Base-by-base conservation (phyloP, 2,113 vertebrate species). In the Tragelaphus imberbis region DNA sequence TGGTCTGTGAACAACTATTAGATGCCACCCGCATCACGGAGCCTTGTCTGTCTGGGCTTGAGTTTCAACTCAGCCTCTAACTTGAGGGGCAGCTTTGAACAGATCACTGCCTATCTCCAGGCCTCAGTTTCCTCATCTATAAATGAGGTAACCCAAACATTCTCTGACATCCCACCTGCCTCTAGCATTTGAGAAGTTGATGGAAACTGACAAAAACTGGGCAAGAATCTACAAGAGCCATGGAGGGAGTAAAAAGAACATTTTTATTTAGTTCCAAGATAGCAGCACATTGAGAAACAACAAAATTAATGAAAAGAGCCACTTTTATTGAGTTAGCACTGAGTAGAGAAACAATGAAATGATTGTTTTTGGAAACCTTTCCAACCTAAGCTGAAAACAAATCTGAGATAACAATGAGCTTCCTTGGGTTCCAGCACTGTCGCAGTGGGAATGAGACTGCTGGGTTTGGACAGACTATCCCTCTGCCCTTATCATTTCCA, bases 301-400 rank as follows among this genome's bases (percentile, higher is more conserved):
- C 13, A 3, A 87, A 84, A 97, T 97, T 95, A 97, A 97, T 98
- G 92, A 97, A 95, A 97, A 94, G 91, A 94, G 91, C 84, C 65
- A 28, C 89, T 97, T 97, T 94, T 97, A 91, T 59, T 92, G 93
- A 97, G 95, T 97, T 97, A 95, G 87, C 86, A 47, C 79, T 80
- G 58, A 97, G 96, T 36, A 95, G 59, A 58, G 88, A 96, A 94
- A 97, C 77, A 87, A 91, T 58, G n/a, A 91, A 93, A 95, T 87
- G 84, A 91, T 86, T 97, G 97, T 94, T 97, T 96, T 84, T 51
- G 86, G 79, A 97, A 96, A 97, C 79, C 84, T 94, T 97, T 97
- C 71, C 71, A 85, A 51, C 51, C 84, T 88, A 59, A 81, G 86
- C 95, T 44, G 82, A 86, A 97, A 97, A 97, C 86, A 97, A 93